Base-by-base conservation (phyloP, 2,797 vertebrate species). In the Bovichtus variegatus region DNA sequence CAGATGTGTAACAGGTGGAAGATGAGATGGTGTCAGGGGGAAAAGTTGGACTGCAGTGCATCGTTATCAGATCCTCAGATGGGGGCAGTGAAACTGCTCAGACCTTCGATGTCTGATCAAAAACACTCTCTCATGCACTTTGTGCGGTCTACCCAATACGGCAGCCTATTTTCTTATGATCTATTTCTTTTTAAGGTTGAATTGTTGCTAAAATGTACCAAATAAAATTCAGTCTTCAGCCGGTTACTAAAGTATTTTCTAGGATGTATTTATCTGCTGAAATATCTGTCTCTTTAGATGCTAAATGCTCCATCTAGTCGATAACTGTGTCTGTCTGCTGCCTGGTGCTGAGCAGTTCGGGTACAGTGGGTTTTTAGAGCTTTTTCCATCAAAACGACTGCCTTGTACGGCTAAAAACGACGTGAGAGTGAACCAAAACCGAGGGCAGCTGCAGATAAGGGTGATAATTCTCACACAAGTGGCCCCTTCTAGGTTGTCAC, bases 201-300 rank as follows among this genome's bases (percentile, higher is more conserved):
- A 66, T 61, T 58, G 34, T 80, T 84, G 19, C 46, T 61, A 53
- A 80, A 71, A 40, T 63, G 8, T n/a, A 64, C 13, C 9, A 31
- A 85, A 81, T 81, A 80, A 89, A 89, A 58, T 34, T 59, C 10
- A 3, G n/a, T 64, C 21, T 66, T 82, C 27, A 50, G 44, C 27
- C 5, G 75, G 54, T 79, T 74, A 53, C 40, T 29, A n/a, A 68
- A 55, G 31, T 49, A 2, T 63, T 34, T 9, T 63, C 65, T 68
- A 19, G 5, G 61, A 57, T 82, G 13, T 66, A 49, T 76, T 34
- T 68, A 46, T 65, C 34, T 47, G 7, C 53, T 78, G 13, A n/a
- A 40, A 53, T 51, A 8, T 19, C 21, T 27, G 16, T 23, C 15
- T 66, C 23, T 53, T 51, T 27, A 25, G n/a, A 31, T 40, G 34